Conservation (phyloP, 1,140 invertebrate species). For the Drosophila rhopaloa region DNA sequence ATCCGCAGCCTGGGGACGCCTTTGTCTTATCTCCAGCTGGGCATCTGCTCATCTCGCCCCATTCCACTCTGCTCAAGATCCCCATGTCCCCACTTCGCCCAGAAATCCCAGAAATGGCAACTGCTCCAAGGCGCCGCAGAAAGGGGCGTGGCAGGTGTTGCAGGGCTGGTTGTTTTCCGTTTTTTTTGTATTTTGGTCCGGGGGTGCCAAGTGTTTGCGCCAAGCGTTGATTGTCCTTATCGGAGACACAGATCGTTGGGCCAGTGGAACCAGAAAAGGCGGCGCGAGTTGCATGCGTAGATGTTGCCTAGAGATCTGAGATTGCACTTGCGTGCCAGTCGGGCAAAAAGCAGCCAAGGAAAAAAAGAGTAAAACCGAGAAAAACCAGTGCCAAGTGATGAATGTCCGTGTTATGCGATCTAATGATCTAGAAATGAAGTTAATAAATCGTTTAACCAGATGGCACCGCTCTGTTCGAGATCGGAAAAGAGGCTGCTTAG, state of each 20-base stretch:
- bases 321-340: slow-evolving; percentile 63
- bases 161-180: slow-evolving; percentile 11
- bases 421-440: slow-evolving; percentile 84
- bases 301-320: slow-evolving; percentile 65
- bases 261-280: slow-evolving; percentile 36
- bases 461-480: slow-evolving; percentile 45
- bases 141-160: slow-evolving; percentile 40
- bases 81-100: background rate
- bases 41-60: slow-evolving; percentile 45
- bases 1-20: slow-evolving; percentile 11
- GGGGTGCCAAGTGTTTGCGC: slow-evolving; percentile 78
- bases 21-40: slow-evolving; percentile 57
- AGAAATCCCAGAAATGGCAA: slow-evolving; percentile 27
- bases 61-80: background rate
- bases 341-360: slow-evolving; percentile 13
- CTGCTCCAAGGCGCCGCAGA: slow-evolving; percentile 58
- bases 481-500: slow-evolving; percentile 7
- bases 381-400: slow-evolving; percentile 71
- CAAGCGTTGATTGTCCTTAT: slow-evolving; percentile 81
- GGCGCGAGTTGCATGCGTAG: slow-evolving; percentile 72
- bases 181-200: slow-evolving; percentile 11
- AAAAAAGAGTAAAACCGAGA: slow-evolving; percentile 9
- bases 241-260: slow-evolving; percentile 47
- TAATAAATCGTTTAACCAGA: slow-evolving; percentile 83
- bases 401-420: slow-evolving; percentile 84